A percentile compares a stretch with the other conserved stretches of the same genome.
phyloP scores from a whole-genome alignment of 2,888 invertebrate species.

The Sthenelais limicola region DNA sequence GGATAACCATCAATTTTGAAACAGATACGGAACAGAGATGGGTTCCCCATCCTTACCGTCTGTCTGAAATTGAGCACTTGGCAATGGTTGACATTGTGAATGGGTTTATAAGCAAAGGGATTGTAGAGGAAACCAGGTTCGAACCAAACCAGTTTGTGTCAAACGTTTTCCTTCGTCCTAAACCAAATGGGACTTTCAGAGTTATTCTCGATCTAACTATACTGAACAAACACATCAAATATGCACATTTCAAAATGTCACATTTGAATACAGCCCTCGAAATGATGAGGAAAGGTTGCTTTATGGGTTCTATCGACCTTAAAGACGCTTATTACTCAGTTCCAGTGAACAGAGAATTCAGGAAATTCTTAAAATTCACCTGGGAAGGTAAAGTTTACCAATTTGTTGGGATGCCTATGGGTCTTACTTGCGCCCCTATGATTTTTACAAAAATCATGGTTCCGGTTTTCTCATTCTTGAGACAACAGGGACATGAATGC shows the following conservation, averaged over 20 bases:
- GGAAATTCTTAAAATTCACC: neutral
- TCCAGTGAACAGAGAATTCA: neutral
- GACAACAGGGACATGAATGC: neutral
- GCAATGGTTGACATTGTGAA: neutral
- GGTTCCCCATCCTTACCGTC: neutral
- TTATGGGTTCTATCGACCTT: neutral
- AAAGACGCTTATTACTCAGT: conserved; percentile 8
- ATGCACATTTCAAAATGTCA: conserved; percentile 14
- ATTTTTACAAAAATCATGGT: conserved; percentile 1
- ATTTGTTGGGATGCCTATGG: neutral
- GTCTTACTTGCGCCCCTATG: conserved; percentile 1
- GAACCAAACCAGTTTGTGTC: neutral
- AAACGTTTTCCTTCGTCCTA: neutral
- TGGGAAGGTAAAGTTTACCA: neutral
- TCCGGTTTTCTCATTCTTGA: neutral
- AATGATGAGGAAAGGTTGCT: neutral
- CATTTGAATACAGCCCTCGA: conserved; percentile 1
- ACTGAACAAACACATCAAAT: neutral
- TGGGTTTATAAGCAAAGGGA: neutral
- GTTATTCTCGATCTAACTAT: conserved; percentile 8
- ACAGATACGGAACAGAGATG: neutral
- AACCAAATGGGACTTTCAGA: neutral
- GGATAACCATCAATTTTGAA: neutral
- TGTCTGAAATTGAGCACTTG: neutral
- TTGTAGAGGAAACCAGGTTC: neutral